A percentile compares a stretch with the other conserved stretches of the same genome.
phyloP scores from a whole-genome alignment of 2,888 invertebrate genomes.

The Nephrotoma flavescens region DNA sequence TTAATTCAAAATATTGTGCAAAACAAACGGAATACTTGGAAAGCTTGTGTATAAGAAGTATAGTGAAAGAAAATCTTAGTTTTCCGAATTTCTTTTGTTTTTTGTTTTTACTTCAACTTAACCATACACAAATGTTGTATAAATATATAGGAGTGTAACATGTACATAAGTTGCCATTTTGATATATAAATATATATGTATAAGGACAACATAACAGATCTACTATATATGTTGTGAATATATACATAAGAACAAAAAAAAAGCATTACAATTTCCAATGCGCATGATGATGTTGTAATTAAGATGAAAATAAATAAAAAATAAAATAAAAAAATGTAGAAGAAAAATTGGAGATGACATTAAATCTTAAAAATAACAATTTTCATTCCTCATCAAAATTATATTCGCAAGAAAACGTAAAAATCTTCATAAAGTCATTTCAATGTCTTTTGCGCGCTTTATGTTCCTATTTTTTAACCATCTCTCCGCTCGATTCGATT shows the following conservation, averaged over 20 bases:
- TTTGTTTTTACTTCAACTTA: background rate
- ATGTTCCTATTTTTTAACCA: background rate
- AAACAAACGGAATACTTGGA: background rate
- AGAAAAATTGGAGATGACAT: slow-evolving; percentile 3
- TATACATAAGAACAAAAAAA: background rate
- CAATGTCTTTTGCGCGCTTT: background rate
- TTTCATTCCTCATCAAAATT: background rate
- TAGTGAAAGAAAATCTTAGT: background rate
- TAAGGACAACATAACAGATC: background rate
- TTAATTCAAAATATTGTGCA: background rate
- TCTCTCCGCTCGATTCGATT: background rate
- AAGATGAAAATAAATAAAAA: background rate
- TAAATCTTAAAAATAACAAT: slow-evolving; percentile 1
- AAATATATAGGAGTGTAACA: background rate
- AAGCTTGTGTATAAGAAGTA: background rate
- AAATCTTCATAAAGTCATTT: background rate
- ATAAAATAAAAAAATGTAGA: no score
- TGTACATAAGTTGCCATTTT: background rate
- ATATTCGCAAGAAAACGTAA: background rate
- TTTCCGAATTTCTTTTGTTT: background rate
- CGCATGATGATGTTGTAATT: slow-evolving; percentile 4
- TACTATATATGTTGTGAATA: background rate
- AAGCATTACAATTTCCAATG: slow-evolving; percentile 1
- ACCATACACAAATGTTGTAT: background rate
- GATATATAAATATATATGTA: background rate